These are phyloP conservation scores for Oreochromis niloticus DNA, from an alignment of 2,113 vertebrate species.

Conservation along the genomic window DNA sequence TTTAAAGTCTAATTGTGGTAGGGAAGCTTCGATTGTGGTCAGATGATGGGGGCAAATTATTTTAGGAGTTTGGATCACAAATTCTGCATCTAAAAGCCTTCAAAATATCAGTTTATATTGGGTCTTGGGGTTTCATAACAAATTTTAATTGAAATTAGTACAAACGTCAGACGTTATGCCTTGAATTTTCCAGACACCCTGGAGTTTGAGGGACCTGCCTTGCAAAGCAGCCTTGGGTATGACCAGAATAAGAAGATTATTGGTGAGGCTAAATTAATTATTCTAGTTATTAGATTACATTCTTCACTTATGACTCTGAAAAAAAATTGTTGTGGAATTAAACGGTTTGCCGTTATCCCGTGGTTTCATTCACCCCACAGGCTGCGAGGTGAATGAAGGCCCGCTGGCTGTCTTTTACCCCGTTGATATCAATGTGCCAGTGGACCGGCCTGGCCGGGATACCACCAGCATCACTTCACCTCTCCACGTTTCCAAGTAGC, in stretches of 20 bases:
- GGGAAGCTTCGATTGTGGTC: neutral
- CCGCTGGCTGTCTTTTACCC: neutral
- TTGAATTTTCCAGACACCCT: neutral
- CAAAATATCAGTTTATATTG: neutral
- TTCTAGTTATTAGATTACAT: neutral
- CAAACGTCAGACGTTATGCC: neutral
- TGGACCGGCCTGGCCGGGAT: neutral
- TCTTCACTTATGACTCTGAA: neutral
- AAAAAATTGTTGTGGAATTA: neutral
- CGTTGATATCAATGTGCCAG: slow-evolving; percentile 18
- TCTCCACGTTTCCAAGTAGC: slow-evolving; percentile 73
- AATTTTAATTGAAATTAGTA: neutral
- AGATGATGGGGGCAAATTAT: neutral
- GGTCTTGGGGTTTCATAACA: neutral
- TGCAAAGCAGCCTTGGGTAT: neutral
- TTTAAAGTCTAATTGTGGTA: neutral
- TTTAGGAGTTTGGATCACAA: neutral
- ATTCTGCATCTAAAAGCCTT: neutral
- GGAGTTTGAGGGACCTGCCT: neutral
- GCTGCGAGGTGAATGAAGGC: neutral
- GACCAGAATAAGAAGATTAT: neutral
- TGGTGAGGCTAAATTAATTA: neutral
- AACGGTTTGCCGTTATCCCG: neutral
- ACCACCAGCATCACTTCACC: slow-evolving; percentile 53
- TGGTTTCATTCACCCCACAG: neutral